Evolutionary conservation across 92 coral and sea anemone genomes (phyloP), one percentile per base, ranked within the genome.

Genomic region (Pocillopora meandrina): DNA sequence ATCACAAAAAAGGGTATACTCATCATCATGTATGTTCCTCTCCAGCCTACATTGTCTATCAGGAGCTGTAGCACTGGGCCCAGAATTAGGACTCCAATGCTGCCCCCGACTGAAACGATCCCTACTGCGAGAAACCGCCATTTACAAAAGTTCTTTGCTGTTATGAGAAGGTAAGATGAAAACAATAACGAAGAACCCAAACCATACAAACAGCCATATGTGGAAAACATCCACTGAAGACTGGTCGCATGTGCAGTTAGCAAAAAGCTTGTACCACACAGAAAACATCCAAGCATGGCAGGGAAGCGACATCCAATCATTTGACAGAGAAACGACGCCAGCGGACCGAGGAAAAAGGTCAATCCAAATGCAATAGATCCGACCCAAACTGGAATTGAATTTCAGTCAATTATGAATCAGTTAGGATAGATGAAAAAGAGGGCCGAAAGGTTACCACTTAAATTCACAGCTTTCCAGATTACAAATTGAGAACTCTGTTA

Each of bases 281-380:
- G 60, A 67, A 83, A 65, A 21, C 87, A 84, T 17, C 95, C 95
- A 36, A 76, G 72, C 17, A 92, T 62, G 20, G 93, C 88, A n/a
- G 88, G 80, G 63, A 78, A 56, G 23, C 93, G 93, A n/a, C 89
- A 82, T 62, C 81, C 84, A 65, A 87, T 81, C 52, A 64, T 61
- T 61, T 71, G 71, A 71, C 88, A 80, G 8, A 92, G 21, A 35
- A 74, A 31, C 35, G 82, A 79, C 26, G 64, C 86, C 55, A 90
- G 12, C 8, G 95, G 95, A n/a, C 82, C 77, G 12, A 76, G 61
- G 23, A 90, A 55, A 64, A 87, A 86, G n/a, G 84, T 69, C 49
- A 92, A 47, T 23, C 70, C 76, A 35, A 67, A 12, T 20, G 92
- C 59, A 20, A 84, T 52, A 17, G 95, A 92, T 21, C 93, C 95